Evolutionary conservation across 1,140 invertebrate genomes (phyloP).

Genomic region (Apis dorsata): DNA sequence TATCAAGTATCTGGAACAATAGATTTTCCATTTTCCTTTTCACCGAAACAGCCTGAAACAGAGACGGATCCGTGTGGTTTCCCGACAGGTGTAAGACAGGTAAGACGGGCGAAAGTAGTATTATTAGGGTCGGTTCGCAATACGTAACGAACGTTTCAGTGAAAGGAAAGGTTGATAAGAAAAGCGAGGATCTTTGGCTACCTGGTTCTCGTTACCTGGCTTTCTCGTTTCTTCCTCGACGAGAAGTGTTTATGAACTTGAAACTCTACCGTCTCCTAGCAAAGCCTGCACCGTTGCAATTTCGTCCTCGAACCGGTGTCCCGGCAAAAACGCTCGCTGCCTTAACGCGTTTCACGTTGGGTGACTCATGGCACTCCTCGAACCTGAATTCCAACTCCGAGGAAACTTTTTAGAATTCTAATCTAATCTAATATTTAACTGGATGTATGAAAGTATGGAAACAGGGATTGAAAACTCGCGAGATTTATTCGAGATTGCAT

Average conservation of each 20-base stretch:
- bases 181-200: slow-evolving; percentile 35
- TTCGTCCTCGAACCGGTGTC: slow-evolving; percentile 6
- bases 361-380: slow-evolving; percentile 7
- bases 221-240: slow-evolving; percentile 25
- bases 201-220: slow-evolving; percentile 21
- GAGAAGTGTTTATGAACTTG: slow-evolving; percentile 38
- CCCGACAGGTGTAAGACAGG: background rate
- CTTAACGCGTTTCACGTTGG: slow-evolving; percentile 8
- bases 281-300: background rate
- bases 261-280: background rate
- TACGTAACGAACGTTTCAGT: slow-evolving; percentile 53
- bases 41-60: background rate
- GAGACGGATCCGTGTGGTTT: background rate
- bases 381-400: background rate
- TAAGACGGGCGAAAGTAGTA: slow-evolving; percentile 56
- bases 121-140: slow-evolving; percentile 59
- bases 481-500: too few species aligned
- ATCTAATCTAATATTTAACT: background rate
- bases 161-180: slow-evolving; percentile 64
- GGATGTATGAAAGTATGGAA: background rate
- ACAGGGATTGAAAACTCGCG: too few species aligned
- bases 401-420: background rate
- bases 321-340: background rate
- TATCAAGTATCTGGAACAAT: background rate
- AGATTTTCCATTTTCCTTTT: background rate